These are phyloP conservation scores for Ptychoptera contaminata DNA, from an alignment of 2,888 invertebrate genomes.

Conservation along the genomic window DNA sequence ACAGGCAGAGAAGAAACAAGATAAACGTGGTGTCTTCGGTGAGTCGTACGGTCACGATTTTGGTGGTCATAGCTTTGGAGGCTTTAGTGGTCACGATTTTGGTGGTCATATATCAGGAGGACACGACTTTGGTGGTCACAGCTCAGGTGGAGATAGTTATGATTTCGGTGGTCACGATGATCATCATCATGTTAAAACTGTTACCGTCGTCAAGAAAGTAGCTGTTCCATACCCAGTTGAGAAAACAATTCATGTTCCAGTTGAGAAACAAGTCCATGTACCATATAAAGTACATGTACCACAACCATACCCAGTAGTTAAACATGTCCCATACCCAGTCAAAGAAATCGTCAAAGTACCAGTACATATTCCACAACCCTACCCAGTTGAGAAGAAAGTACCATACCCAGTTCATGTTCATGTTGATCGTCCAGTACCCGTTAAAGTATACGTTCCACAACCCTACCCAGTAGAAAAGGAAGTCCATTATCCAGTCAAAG, in stretches of 20 bases:
- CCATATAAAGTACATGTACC: slow-evolving; percentile 49
- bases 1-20: slow-evolving; percentile 51
- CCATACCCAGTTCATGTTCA: slow-evolving; percentile 43
- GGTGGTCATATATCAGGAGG: slow-evolving; percentile 20
- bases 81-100: slow-evolving; percentile 17
- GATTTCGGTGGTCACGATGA: slow-evolving; percentile 12
- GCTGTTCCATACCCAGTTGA: slow-evolving; percentile 57
- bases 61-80: slow-evolving; percentile 35
- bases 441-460: slow-evolving; percentile 52
- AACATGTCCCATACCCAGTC: slow-evolving; percentile 50
- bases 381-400: slow-evolving; percentile 44
- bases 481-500: slow-evolving; percentile 51
- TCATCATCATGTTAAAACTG: slow-evolving; percentile 42
- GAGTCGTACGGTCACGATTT: slow-evolving; percentile 29
- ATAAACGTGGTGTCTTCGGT: slow-evolving; percentile 54
- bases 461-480: slow-evolving; percentile 69
- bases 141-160: slow-evolving; percentile 16
- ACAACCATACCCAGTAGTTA: slow-evolving; percentile 54
- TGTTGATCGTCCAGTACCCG: slow-evolving; percentile 48
- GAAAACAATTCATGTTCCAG: slow-evolving; percentile 52
- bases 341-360: slow-evolving; percentile 59
- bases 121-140: slow-evolving; percentile 17
- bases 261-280: slow-evolving; percentile 38
- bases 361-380: slow-evolving; percentile 51
- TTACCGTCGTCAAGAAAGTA: slow-evolving; percentile 55